Base-by-base conservation (phyloP, 2,888 invertebrate species). In the Aphrophora alni region DNA sequence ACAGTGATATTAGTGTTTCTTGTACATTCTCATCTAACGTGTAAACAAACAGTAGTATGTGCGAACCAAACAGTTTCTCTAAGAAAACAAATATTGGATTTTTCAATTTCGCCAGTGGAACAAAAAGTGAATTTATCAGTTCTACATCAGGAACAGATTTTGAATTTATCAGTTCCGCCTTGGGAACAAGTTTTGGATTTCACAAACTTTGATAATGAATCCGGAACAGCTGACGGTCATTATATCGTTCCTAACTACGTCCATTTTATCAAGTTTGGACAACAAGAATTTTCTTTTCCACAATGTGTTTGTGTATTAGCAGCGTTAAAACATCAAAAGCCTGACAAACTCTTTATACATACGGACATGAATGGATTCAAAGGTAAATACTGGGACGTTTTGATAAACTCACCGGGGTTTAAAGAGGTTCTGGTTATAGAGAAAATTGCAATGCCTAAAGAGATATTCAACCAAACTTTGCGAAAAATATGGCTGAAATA, bases 391-490 rank as follows among this genome's bases (percentile, higher is more conserved):
- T 85, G 85, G 85, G 76, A 84, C 10, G 69, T 78, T 26, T 75
- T 85, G 27, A 44, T 84, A 69, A 68, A 80, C 7, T 78, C 79
- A 10, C 81, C 81, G 0, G 81, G 82, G 26, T 83, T 85, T 74
- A 82, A 33, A 24, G 81, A 83, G 10, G 76, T 80, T 12, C 75
- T 86, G 51, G 77, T 82, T 17, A 70, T 84, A 25, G 78, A 77
- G 7, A 81, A 82, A 71, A 80, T 85, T 26, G 38, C 83, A 68
- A 82, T 85, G 69, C 88, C 88, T 8, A 86, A 85, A 12, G 86
- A 87, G 75, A 87, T 88, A 21, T 89, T 86, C 82, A 88, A 87
- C 25, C 86, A 87, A 78, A 69, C 71, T 5, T 59, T 84, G 17
- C 71, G 78, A 51, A 38, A 75, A 26, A 75, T 38, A 74, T 83